Conservation (phyloP, 2,113 vertebrate genomes). For the Athene noctua region DNA sequence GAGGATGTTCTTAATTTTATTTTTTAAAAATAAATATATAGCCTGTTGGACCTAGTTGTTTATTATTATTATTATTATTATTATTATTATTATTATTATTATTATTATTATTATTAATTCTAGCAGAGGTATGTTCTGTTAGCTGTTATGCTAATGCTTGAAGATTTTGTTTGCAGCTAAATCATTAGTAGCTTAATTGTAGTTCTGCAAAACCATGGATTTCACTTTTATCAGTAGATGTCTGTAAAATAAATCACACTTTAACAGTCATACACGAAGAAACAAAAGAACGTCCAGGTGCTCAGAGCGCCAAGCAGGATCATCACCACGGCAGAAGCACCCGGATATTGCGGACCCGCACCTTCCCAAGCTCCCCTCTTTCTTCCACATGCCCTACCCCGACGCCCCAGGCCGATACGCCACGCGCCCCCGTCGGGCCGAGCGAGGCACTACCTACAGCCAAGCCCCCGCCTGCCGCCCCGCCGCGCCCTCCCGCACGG, state of each 20-base stretch:
- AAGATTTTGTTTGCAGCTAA: neutral
- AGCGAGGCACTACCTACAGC: too few species aligned
- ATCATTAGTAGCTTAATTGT: too few species aligned
- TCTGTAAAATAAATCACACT: neutral
- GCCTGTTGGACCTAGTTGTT: neutral
- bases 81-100: too few species aligned
- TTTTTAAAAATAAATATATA: neutral
- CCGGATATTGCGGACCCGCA: rapidly evolving
- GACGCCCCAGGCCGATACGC: too few species aligned
- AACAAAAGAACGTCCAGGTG: rapidly evolving
- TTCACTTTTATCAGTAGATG: neutral
- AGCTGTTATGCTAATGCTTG: neutral
- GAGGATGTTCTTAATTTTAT: neutral
- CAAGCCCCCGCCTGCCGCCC: too few species aligned
- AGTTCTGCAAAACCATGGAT: neutral
- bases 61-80: neutral
- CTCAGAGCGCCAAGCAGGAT: too few species aligned
- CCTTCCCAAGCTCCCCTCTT: too few species aligned
- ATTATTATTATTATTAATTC: neutral
- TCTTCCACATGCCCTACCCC: rapidly evolving
- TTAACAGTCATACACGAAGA: neutral
- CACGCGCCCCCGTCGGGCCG: too few species aligned
- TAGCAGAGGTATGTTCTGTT: neutral
- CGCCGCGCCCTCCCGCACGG: too few species aligned
- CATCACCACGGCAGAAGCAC: too few species aligned